Evolutionary conservation across 2,797 vertebrate genomes (phyloP).

Genomic region (Serranus cabrilla): DNA sequence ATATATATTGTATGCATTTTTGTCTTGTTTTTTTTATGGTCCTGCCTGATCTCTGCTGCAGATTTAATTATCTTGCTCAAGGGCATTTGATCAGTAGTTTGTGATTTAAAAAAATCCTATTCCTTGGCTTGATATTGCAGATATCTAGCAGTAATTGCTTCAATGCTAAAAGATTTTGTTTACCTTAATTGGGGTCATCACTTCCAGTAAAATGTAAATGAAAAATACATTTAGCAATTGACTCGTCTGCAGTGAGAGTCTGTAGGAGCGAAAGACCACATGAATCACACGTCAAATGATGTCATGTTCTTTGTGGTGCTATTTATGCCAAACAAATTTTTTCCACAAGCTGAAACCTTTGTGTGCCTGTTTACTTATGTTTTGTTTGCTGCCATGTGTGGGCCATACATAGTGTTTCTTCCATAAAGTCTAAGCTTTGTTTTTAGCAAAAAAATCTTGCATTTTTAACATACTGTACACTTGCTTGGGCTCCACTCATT

Average conservation of each 20-base stretch:
- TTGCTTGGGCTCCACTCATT: not conserved
- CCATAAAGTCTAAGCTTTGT: no score
- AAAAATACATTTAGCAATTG: not conserved
- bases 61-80: constrained; percentile 23
- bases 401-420: no score
- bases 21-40: not conserved
- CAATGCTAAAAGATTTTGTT: not conserved
- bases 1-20: not conserved
- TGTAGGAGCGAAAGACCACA: constrained; percentile 3
- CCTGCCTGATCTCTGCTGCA: not conserved
- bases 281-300: constrained; percentile 18
- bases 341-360: not conserved
- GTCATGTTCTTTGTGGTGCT: constrained; percentile 8
- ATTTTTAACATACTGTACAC: not conserved
- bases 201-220: not conserved
- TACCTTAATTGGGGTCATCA: not conserved
- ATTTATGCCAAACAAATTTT: constrained; percentile 13
- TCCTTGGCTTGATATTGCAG: not conserved
- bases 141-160: not conserved
- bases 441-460: no score
- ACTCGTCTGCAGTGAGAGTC: not conserved
- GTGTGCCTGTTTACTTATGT: not conserved
- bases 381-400: no score
- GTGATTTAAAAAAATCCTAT: not conserved
- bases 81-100: constrained; percentile 23